Base-by-base conservation (phyloP, 2,888 invertebrate species). In the Amphipyra tragopoginis region DNA sequence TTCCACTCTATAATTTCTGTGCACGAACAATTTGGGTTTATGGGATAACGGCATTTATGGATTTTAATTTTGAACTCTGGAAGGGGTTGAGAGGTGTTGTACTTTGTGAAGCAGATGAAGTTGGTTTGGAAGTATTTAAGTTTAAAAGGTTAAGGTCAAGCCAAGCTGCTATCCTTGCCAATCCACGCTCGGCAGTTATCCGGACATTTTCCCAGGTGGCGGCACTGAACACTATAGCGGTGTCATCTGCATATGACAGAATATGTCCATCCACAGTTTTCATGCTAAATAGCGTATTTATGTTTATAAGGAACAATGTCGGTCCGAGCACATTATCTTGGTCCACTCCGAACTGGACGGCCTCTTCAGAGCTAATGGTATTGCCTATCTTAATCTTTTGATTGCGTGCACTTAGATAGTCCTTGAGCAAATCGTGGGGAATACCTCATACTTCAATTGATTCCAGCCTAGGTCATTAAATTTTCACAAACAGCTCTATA, bases 91-190 rank as follows among this genome's bases (percentile, higher is more conserved):
- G 33, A 33, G 33, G 7, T 33, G 33, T 45, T 45, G 13, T 40
- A 40, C 14, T 40, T 40, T 40, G 45, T 33, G n/a, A 45, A 45
- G 13, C 33, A 45, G 33, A 45, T 45, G 45, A 33, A 45, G 45
- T 45, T 45, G 13, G 13, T 33, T 45, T 45, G 8, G 45, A 11
- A 13, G 45, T 33, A 13, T 45, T 45, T 45, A 45, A 13, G n/a
- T 33, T 45, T 8, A 45, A n/a, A 13, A 45, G 33, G 33, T 33
- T 45, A 33, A 3, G 13, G 29, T 45, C 13, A 13, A 45, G 45
- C 45, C 45, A 45, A 7, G 29, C 33, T n/a, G 45, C 45, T 33
- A 45, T 45, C 13, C 13, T 45, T 33, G 33, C 33, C 33, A 45
- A n/a, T n/a, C n/a, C n/a, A n/a, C n/a, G n/a, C n/a, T n/a, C n/a